A percentile compares a stretch with the other conserved stretches of the same genome.
These are phyloP conservation scores for Procavia capensis DNA, from an alignment of 2,113 vertebrate species.

Conservation along the genomic window DNA sequence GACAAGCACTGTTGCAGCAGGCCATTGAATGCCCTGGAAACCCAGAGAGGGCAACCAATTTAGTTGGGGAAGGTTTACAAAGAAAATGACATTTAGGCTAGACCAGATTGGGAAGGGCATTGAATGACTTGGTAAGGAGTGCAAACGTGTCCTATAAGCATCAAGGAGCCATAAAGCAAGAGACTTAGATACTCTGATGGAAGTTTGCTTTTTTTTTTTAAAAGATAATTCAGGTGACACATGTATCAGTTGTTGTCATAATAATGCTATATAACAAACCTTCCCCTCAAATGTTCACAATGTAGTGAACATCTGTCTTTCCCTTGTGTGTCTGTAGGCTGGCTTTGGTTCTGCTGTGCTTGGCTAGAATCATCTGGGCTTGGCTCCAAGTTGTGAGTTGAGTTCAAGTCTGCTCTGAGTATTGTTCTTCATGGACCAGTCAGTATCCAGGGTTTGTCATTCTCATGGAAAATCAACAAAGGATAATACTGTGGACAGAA, in stretches of 20 bases:
- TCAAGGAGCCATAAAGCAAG: neutral
- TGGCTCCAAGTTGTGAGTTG: neutral
- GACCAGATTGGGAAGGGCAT: neutral
- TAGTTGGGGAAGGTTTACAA: neutral
- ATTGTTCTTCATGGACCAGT: neutral
- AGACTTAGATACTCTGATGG: neutral
- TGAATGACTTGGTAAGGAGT: neutral
- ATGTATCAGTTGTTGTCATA: neutral
- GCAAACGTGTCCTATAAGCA: neutral
- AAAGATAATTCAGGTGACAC: neutral
- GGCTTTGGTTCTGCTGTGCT: neutral
- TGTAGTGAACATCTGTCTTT: neutral
- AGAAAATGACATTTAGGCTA: neutral
- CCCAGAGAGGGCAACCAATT: neutral
- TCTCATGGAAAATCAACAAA: neutral
- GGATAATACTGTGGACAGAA: neutral
- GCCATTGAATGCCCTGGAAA: neutral
- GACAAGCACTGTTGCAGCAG: no score
- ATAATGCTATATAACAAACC: slow-evolving; percentile 39
- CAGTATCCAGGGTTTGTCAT: neutral
- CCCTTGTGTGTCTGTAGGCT: neutral
- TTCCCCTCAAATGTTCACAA: neutral
- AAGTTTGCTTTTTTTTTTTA: neutral
- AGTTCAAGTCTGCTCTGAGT: neutral
- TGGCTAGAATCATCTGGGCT: neutral